Percentiles rank a stretch among this genome's conserved stretches.
phyloP scores from a whole-genome alignment of 2,888 invertebrate species.

The Corythucha ciliata region DNA sequence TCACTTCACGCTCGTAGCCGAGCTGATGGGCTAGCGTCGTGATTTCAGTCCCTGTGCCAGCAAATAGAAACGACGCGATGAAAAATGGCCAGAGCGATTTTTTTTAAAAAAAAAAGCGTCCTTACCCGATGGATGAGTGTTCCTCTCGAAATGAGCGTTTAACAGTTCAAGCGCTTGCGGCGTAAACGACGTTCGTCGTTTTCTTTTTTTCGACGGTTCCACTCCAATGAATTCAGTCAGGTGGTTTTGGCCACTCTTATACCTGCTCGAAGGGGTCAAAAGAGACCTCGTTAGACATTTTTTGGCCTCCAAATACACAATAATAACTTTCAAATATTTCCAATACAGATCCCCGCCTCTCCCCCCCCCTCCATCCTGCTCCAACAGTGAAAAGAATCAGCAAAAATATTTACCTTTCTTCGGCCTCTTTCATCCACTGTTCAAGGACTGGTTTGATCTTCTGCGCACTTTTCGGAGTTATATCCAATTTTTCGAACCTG shows the following conservation, averaged over 20 bases:
- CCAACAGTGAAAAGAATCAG: constrained; percentile 3
- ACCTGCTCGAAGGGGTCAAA: constrained; percentile 57
- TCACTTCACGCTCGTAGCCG: constrained; percentile 95
- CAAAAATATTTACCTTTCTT: constrained; percentile 83
- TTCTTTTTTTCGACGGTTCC: constrained; percentile 93
- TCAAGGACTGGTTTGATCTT: constrained; percentile 98
- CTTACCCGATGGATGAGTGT: constrained; percentile 95
- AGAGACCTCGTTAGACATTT: no score
- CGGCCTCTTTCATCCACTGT: constrained; percentile 98
- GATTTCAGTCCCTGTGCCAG: constrained; percentile 78
- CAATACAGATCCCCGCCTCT: no score
- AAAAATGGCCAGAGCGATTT: no score
- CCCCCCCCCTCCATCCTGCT: no score
- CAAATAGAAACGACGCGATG: constrained; percentile 1
- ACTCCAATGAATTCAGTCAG: constrained; percentile 92
- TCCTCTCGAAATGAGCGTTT: constrained; percentile 91
- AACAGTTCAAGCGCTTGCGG: constrained; percentile 90
- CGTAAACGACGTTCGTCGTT: constrained; percentile 92
- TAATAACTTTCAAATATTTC: no score
- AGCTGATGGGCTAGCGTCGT: constrained; percentile 89
- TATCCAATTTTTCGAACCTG: constrained; percentile 99
- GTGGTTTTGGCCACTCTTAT: constrained; percentile 85
- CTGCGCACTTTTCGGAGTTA: constrained; percentile 98
- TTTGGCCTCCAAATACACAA: no score
- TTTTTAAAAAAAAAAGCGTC: background rate